Conservation (phyloP, 2,797 vertebrate species). For the Coregonus ussuriensis region DNA sequence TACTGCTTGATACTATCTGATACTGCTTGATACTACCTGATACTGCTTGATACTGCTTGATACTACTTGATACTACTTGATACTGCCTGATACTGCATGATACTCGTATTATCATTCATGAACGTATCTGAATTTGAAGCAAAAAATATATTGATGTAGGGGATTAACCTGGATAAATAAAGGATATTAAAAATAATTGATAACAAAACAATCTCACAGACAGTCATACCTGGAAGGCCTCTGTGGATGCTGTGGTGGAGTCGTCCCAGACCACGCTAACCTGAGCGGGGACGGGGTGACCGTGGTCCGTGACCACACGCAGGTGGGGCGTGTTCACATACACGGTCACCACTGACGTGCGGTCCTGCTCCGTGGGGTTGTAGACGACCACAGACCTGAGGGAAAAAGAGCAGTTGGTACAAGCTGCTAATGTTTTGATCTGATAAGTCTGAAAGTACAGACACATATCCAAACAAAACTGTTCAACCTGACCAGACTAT, state of each 20-base stretch:
- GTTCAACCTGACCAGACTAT: background rate
- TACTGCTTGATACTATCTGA: too few species aligned
- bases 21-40: too few species aligned
- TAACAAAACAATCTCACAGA: background rate
- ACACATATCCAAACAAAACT: background rate
- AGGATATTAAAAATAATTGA: background rate
- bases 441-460: background rate
- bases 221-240: constrained; percentile 81
- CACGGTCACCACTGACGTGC: constrained; percentile 76
- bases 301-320: constrained; percentile 69
- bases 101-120: background rate
- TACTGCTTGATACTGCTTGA: too few species aligned
- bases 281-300: constrained; percentile 76
- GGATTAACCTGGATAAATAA: background rate
- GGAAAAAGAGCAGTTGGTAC: constrained; percentile 7
- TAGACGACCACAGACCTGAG: constrained; percentile 82
- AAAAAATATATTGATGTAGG: background rate
- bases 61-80: too few species aligned
- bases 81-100: too few species aligned
- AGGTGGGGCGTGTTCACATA: constrained; percentile 74
- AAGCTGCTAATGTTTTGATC: background rate
- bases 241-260: constrained; percentile 64
- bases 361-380: constrained; percentile 85
- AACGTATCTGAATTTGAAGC: background rate
- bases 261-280: constrained; percentile 85